phyloP scores from a whole-genome alignment of 2,888 invertebrate species.

The Stramonita haemastoma region DNA sequence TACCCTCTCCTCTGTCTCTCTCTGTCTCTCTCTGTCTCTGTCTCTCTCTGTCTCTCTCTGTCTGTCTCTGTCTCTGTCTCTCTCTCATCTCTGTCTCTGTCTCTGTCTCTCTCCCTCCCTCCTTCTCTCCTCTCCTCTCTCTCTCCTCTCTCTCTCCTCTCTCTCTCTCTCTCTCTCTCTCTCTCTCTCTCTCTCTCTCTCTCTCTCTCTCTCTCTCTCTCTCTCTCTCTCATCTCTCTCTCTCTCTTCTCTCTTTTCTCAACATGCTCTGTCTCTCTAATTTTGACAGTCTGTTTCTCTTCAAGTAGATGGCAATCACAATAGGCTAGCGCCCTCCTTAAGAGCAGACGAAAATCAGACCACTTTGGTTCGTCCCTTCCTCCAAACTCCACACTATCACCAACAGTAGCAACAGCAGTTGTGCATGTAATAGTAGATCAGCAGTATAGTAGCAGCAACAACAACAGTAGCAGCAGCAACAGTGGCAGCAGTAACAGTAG shows the following conservation, averaged over 20 bases:
- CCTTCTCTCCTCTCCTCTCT: no score
- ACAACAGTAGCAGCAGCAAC: not conserved
- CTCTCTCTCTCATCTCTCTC: not conserved
- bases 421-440: not conserved
- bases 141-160: not conserved
- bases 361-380: no score
- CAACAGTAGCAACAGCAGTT: not conserved
- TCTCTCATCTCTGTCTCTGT: no score
- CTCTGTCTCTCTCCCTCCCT: no score
- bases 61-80: not conserved
- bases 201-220: conserved; percentile 7
- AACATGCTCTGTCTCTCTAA: not conserved
- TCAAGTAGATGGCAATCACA: no score
- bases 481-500: not conserved
- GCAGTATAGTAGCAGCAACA: not conserved
- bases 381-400: not conserved
- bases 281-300: not conserved
- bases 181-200: not conserved
- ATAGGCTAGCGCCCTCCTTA: no score
- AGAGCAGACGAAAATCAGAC: no score
- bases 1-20: not conserved
- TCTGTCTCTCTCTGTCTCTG: not conserved
- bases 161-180: not conserved
- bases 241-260: no score
- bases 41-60: not conserved